Base-by-base conservation (phyloP, 2,113 vertebrate species). In the Grallaria varia region DNA sequence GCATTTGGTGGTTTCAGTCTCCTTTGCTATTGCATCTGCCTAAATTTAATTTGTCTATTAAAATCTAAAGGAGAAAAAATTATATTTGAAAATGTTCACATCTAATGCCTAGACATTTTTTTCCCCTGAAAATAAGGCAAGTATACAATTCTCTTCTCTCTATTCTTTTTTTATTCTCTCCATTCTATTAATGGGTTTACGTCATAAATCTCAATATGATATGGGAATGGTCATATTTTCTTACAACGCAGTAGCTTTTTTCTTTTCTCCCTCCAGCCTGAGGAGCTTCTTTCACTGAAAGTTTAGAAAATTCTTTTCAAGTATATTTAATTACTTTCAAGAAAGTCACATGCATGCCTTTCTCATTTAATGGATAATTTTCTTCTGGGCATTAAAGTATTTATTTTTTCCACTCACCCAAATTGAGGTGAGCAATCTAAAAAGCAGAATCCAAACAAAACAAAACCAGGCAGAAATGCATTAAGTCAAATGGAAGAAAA, bases 301-400 rank as follows among this genome's bases (percentile, higher is more conserved):
- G 11, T 56, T 87, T 35, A 68, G 62, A 82, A 93, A 68, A 75
- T 52, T 40, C 6, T 84, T 76, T 89, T 10, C 11, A 76, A 79
- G 3, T 6, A 13, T 37, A 9, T 39, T 63, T 79, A 35, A 52
- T 63, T 44, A 49, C 12, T 77, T 92, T 84, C 8, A 53, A 56
- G 23, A 42, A 86, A 78, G 24, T n/a, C 7, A 49, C 7, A 12
- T n/a, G 27, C 0, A 2, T 4, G 6, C 1, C 6, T 71, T 83
- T 68, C 18, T 66, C 58, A 74, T 49, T 74, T 81, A 81, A 77
- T 63, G 67, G 60, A 47, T 33, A 14, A 10, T 84, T 87, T 90
- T 75, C 12, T 44, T 83, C 35, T 55, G 9, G 18, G 9, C 22
- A 28, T 68, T n/a, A 35, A 45, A 13, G 8, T n/a, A 39, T 44